Evolutionary conservation across 2,888 invertebrate species (phyloP), one percentile per base, ranked within the genome.

Genomic region (Stenodema calcarata): DNA sequence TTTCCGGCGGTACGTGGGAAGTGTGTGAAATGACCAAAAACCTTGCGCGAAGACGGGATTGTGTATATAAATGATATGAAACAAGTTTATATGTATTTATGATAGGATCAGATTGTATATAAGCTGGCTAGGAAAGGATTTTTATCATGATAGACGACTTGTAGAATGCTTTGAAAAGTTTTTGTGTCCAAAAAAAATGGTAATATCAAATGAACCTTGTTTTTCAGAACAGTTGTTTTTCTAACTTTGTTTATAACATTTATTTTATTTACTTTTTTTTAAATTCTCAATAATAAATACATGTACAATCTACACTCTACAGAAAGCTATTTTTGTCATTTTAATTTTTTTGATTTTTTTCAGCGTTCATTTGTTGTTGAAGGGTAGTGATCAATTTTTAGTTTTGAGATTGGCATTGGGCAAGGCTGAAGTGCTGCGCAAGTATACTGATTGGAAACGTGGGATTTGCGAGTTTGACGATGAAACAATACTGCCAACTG

Each of bases 51-150:
- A 54, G 80, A 86, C 27, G 76, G 84, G 28, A 78, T 18, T 80
- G 69, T 86, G 69, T 70, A 86, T 70, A 81, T 81, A 62, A 87
- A 30, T 86, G n/a, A 83, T 35, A 30, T 69, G 35, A 47, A 69
- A 62, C 12, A 62, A 42, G 16, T 62, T 78, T 86, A 84, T 87
- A 80, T 87, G 87, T 87, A 87, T 87, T 87, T 87, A 87, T 86
- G 80, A 78, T 82, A 87, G 83, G 81, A 84, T 78, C 42, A 78
- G 78, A 84, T 69, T 87, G 87, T 87, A 87, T 28, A 87, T 87
- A 87, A 79, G 76, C 44, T 86, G 86, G 83, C 23, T 87, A 87
- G 87, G 87, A 87, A 87, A 86, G 87, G 80, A 82, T 83, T 75
- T n/a, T 86, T 54, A 83, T 83, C 82, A 16, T 82, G 69, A 70